Conservation (phyloP, 2,888 invertebrate genomes). For the Cataglyphis cursor region DNA sequence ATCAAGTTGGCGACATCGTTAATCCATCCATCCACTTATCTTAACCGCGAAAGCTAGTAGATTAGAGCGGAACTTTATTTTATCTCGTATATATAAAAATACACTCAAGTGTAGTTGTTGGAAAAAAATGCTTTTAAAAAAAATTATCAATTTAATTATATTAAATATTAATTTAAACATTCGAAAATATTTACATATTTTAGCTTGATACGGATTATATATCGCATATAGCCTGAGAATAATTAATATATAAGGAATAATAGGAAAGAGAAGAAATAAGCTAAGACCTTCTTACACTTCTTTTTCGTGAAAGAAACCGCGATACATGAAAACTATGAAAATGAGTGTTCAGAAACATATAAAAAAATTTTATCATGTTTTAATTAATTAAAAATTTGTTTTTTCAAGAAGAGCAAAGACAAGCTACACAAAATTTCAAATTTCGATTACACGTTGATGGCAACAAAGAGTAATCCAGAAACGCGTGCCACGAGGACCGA, state of each 20-base stretch:
- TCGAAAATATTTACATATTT: background rate
- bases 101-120: background rate
- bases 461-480: background rate
- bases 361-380: background rate
- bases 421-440: background rate
- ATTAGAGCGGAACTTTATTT: slow-evolving; percentile 38
- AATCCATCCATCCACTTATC: slow-evolving; percentile 47
- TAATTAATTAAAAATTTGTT: background rate
- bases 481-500: background rate
- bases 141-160: background rate
- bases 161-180: background rate
- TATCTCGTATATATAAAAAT: slow-evolving; percentile 20
- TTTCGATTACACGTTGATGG: background rate
- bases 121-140: background rate
- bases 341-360: background rate
- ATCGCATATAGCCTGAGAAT: background rate
- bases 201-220: background rate
- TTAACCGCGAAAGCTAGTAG: slow-evolving; percentile 17
- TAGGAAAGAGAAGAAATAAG: background rate
- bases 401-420: background rate
- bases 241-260: background rate
- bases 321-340: background rate
- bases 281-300: background rate
- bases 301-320: background rate
- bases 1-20: slow-evolving; percentile 47